Percentiles rank a stretch among this genome's conserved stretches.
Conservation (phyloP, 2,888 invertebrate species). For the Trachelus iudaicus region DNA sequence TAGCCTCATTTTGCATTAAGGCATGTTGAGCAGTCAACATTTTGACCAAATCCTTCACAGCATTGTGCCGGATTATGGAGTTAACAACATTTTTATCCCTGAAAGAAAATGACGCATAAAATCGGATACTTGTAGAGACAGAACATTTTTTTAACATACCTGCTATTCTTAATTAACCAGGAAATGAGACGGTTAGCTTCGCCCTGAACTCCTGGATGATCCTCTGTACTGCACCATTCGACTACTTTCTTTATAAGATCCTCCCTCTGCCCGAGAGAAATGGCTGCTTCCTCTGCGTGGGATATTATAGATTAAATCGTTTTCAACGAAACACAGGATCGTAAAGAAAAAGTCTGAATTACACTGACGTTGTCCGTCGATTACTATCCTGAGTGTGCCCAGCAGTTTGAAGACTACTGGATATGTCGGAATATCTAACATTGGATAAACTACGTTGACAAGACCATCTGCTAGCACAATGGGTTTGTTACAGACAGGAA, state of each 20-base stretch:
- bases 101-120: constrained; percentile 20
- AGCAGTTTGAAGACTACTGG: constrained; percentile 88
- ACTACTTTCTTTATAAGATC: constrained; percentile 76
- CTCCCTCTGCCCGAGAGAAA: constrained; percentile 72
- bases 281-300: constrained; percentile 75
- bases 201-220: constrained; percentile 86
- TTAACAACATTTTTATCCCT: constrained; percentile 65
- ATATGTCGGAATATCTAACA: constrained; percentile 76
- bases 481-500: constrained; percentile 80
- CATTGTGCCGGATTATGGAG: constrained; percentile 70
- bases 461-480: constrained; percentile 79
- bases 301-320: background rate
- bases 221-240: constrained; percentile 81
- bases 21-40: constrained; percentile 87
- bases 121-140: background rate
- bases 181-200: constrained; percentile 83
- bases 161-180: constrained; percentile 80
- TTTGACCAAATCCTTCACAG: constrained; percentile 79
- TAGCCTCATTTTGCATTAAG: constrained; percentile 89
- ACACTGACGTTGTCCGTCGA: constrained; percentile 81
- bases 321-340: constrained; percentile 1
- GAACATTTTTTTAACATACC: constrained; percentile 35
- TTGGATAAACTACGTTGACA: constrained; percentile 78
- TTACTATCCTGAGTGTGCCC: constrained; percentile 86
- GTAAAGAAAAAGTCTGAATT: constrained; percentile 5